Base-by-base conservation (phyloP, 2,797 vertebrate genomes). In the Typhlichthys subterraneus region DNA sequence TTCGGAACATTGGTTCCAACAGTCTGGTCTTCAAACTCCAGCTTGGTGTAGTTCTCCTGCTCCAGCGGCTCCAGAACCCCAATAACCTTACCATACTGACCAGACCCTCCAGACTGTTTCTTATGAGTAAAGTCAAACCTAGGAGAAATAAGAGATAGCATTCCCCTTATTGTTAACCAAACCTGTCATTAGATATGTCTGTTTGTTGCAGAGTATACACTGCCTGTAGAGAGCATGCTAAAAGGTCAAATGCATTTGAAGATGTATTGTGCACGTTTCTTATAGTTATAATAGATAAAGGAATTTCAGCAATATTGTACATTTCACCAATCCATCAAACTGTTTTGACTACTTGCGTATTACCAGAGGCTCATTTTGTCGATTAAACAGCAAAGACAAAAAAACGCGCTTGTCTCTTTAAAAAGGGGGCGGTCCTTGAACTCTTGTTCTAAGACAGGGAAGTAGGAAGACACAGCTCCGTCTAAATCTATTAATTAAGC, bases 61-160 rank as follows among this genome's bases (percentile, higher is more conserved):
- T 96, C 92, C 75, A 99, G 86, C 12, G 96, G 96, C 80, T 98
- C 95, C 2, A 99, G 83, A 5, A 92, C 78, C 0, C 98, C 98
- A 0, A 92, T 90, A 0, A 99, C 97, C 87, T 97, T 99, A 33
- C 97, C 98, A 0, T 90, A 99, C 85, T 99, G 97, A 3, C 97
- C 98, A 0, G 98, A 93, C 17, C 98, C 97, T 0, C 98, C 97
- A 0, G 86, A 89, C 84, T 99, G 98, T 72, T 92, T 99, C 89
- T 99, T 99, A 74, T 99, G 98, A 0, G 95, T 98, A 74, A 92
- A 99, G 2, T 98, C 95, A 87, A 99, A 99, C 75, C 98, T 99
- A 48, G 9, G 69, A 45, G 12, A 11, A 52, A 3, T 2, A 8
- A 4, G 19, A 23, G 13, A 63, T 62, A 59, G 57, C 0, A 45